These are phyloP conservation scores for Hylaeus anthracinus DNA, from an alignment of 1,140 invertebrate species.

Conservation along the genomic window DNA sequence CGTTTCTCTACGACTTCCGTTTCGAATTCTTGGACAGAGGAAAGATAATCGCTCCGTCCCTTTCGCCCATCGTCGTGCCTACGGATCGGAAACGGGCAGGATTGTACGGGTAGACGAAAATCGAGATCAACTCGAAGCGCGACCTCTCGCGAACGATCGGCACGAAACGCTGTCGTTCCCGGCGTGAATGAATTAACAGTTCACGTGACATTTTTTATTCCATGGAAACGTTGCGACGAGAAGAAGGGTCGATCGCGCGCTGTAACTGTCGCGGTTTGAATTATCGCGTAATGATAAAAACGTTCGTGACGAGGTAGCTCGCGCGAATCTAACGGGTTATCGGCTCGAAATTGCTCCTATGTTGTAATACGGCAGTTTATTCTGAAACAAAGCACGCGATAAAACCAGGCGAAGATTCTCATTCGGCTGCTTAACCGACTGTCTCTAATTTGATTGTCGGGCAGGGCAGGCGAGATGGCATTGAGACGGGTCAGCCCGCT, in stretches of 20 bases:
- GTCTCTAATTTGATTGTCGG: conserved; percentile 68
- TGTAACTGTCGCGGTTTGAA: not conserved
- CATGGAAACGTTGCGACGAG: not conserved
- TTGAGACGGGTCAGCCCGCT: conserved; percentile 69
- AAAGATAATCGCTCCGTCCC: not conserved
- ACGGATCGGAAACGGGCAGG: no score
- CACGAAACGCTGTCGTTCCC: not conserved
- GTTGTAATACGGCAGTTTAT: conserved; percentile 5
- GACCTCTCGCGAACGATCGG: not conserved
- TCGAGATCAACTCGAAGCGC: not conserved
- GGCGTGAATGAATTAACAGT: conserved; percentile 14
- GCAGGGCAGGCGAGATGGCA: conserved; percentile 30
- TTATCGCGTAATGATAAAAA: conserved; percentile 25
- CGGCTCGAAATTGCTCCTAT: conserved; percentile 15
- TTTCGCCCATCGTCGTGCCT: no score
- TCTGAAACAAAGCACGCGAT: conserved; percentile 50
- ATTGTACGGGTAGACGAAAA: no score
- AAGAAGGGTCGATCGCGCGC: not conserved
- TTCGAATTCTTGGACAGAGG: not conserved
- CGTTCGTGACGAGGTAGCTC: not conserved
- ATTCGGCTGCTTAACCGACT: conserved; percentile 62
- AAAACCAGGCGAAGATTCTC: conserved; percentile 66
- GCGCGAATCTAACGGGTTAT: conserved; percentile 20
- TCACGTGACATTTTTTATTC: not conserved
- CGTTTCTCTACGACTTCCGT: not conserved